Evolutionary conservation across 92 coral and sea anemone species (phyloP).

Genomic region (Chrysogorgia sp.): DNA sequence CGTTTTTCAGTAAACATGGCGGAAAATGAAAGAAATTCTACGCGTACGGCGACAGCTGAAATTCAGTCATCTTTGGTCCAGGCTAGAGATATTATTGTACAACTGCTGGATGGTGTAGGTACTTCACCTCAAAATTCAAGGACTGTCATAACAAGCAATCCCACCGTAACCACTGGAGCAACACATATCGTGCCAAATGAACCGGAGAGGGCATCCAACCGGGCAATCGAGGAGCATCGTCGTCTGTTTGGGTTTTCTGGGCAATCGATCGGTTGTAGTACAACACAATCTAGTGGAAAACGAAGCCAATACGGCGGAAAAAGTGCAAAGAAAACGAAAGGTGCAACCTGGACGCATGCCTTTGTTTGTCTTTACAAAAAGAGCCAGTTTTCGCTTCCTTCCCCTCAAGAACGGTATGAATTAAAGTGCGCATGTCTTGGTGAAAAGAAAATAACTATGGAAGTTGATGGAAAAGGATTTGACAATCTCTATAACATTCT

Average conservation of each 20-base stretch:
- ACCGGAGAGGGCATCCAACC: neutral
- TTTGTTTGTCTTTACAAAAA: constrained; percentile 24
- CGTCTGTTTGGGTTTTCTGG: constrained; percentile 12
- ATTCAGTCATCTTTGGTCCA: constrained; percentile 19
- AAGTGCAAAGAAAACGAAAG: constrained; percentile 17
- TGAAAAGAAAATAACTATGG: constrained; percentile 26
- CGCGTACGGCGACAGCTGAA: neutral
- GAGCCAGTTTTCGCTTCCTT: constrained; percentile 6
- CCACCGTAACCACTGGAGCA: neutral
- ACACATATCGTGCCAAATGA: neutral
- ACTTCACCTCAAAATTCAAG: neutral
- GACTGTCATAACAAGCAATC: neutral
- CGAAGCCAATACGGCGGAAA: constrained; percentile 21
- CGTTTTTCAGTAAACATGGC: neutral
- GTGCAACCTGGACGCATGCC: constrained; percentile 30
- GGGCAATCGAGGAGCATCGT: constrained; percentile 1
- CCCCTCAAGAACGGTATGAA: constrained; percentile 31
- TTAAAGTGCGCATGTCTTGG: constrained; percentile 27
- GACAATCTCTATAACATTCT: constrained; percentile 10
- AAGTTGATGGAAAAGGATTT: constrained; percentile 19
- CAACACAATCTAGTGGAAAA: constrained; percentile 14
- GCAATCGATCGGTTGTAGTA: constrained; percentile 14
- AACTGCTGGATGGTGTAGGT: constrained; percentile 1
- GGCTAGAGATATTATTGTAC: constrained; percentile 21
- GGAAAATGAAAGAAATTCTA: neutral